phyloP scores from a whole-genome alignment of 2,888 invertebrate species.

The Sarcophaga carnaria region DNA sequence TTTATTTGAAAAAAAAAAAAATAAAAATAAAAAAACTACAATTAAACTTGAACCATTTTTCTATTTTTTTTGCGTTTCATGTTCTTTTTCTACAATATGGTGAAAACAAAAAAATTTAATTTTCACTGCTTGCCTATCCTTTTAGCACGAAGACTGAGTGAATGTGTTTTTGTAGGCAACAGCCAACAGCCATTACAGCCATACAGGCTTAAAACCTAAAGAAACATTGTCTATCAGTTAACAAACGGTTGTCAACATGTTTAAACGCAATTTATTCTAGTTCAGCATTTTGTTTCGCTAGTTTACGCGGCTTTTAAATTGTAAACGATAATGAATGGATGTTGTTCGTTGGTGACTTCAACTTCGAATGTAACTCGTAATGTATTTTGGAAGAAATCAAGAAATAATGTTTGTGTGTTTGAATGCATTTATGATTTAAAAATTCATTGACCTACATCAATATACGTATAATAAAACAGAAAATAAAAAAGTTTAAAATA shows the following conservation, averaged over 20 bases:
- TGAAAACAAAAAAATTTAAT: conserved; percentile 9
- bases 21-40: conserved; percentile 14
- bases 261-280: conserved; percentile 43
- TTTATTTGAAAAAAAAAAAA: background rate
- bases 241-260: conserved; percentile 64
- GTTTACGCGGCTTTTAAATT: background rate
- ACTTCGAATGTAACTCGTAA: background rate
- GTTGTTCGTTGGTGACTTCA: no score
- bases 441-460: conserved; percentile 59
- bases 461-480: background rate
- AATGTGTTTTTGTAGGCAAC: conserved; percentile 52
- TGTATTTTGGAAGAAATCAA: background rate
- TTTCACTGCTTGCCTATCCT: background rate
- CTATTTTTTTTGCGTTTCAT: conserved; percentile 2
- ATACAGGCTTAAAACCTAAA: conserved; percentile 17
- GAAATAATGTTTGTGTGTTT: background rate
- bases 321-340: background rate
- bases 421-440: conserved; percentile 36
- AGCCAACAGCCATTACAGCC: background rate
- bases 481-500: no score
- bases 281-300: background rate
- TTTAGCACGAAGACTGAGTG: background rate
- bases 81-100: background rate
- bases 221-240: conserved; percentile 56
- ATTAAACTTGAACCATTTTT: conserved; percentile 57